phyloP scores from a whole-genome alignment of 2,113 vertebrate genomes.

The Scomber scombrus region DNA sequence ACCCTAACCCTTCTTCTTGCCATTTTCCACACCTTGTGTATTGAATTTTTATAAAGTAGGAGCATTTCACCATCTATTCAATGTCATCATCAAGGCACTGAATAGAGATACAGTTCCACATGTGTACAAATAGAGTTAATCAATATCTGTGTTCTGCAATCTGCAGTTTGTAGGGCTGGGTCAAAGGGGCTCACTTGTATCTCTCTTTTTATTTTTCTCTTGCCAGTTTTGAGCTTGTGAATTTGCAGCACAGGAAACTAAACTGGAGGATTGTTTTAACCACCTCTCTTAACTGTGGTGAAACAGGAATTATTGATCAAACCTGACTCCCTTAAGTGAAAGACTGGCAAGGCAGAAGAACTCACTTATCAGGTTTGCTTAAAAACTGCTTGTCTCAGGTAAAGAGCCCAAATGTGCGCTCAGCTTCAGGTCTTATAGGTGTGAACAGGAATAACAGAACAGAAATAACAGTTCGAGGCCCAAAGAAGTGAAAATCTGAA shows the following conservation, averaged over 20 bases:
- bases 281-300: conserved; percentile 8
- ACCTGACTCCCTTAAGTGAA: conserved; percentile 1
- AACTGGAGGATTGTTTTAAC: conserved; percentile 15
- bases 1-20: too few relatives aligned
- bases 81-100: neutral
- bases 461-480: too few relatives aligned
- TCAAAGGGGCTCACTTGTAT: neutral
- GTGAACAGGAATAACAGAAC: too few relatives aligned
- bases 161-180: neutral
- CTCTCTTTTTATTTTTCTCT: neutral
- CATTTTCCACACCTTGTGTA: too few relatives aligned
- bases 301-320: conserved; percentile 27
- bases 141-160: neutral
- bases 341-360: conserved; percentile 11
- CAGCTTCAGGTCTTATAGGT: too few relatives aligned
- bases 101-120: neutral
- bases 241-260: conserved; percentile 9
- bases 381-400: neutral
- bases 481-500: too few relatives aligned
- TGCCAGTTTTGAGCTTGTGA: neutral
- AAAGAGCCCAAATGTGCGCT: neutral
- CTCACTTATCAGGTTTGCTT: conserved; percentile 19
- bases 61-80: neutral
- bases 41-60: neutral
- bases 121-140: neutral